Evolutionary conservation across 2,888 invertebrate genomes (phyloP).

Genomic region (Zhengitettix transpicula): DNA sequence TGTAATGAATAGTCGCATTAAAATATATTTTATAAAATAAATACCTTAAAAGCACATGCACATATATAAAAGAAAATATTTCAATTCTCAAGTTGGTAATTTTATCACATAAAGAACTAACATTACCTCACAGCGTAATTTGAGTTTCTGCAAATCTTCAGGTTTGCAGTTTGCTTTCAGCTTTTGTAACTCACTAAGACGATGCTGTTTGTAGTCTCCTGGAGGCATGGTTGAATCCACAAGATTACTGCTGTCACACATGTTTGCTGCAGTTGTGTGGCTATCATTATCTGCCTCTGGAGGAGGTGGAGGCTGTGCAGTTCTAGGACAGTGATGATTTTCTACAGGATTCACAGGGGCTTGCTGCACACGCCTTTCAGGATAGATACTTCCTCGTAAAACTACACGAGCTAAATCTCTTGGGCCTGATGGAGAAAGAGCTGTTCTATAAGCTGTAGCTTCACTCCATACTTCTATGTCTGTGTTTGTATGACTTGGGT

Average conservation of each 20-base stretch:
- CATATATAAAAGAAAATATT: too few relatives aligned
- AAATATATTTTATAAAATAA: too few relatives aligned
- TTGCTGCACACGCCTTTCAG: neutral
- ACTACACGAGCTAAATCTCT: slow-evolving; percentile 33
- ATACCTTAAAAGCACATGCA: too few relatives aligned
- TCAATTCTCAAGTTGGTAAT: too few relatives aligned
- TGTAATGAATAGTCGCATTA: too few relatives aligned
- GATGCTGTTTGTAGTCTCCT: slow-evolving; percentile 45
- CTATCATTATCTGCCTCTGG: slow-evolving; percentile 5
- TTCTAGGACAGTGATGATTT: slow-evolving; percentile 10
- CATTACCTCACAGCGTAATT: slow-evolving; percentile 43
- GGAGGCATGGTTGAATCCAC: slow-evolving; percentile 54
- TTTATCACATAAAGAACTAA: slow-evolving; percentile 10
- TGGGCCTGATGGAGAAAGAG: slow-evolving; percentile 31
- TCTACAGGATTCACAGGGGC: too few relatives aligned
- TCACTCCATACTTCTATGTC: slow-evolving; percentile 77
- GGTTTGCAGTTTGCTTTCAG: slow-evolving; percentile 66
- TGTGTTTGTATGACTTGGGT: slow-evolving; percentile 41
- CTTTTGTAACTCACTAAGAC: slow-evolving; percentile 50
- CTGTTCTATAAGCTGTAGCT: slow-evolving; percentile 48
- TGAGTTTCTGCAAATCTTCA: slow-evolving; percentile 57
- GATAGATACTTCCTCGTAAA: slow-evolving; percentile 6
- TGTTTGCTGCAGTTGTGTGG: slow-evolving; percentile 17
- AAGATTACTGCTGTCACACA: slow-evolving; percentile 21
- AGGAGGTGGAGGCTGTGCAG: slow-evolving; percentile 25